A percentile compares a stretch with the other conserved stretches of the same genome.
Evolutionary conservation across 2,113 vertebrate species (phyloP).

Genomic region (Rhizomys pruinosus): DNA sequence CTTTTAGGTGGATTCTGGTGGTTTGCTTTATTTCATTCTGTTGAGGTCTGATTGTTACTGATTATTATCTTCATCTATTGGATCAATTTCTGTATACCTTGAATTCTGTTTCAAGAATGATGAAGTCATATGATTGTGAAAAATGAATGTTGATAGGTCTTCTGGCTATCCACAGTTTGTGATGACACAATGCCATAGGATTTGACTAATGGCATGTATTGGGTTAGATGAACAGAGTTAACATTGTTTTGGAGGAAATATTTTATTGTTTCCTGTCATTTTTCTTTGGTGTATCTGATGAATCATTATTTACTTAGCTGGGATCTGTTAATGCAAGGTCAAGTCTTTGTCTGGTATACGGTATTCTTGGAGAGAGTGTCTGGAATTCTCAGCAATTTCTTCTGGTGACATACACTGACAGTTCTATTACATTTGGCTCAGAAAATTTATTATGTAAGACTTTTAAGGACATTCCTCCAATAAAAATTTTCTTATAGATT

Average conservation of each 20-base stretch:
- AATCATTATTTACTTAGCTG: constrained; percentile 12
- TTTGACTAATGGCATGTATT: neutral
- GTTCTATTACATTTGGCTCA: constrained; percentile 16
- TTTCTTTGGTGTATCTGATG: constrained; percentile 22
- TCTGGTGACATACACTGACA: neutral
- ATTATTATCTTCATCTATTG: constrained; percentile 20
- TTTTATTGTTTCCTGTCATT: constrained; percentile 31
- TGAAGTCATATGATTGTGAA: constrained; percentile 3
- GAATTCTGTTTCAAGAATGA: constrained; percentile 62
- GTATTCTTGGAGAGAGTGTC: constrained; percentile 19
- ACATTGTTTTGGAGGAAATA: neutral
- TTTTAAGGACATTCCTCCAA: neutral
- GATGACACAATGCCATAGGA: neutral
- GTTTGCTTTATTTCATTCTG: neutral
- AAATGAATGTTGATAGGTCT: constrained; percentile 23
- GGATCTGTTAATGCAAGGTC: neutral
- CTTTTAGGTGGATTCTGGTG: neutral
- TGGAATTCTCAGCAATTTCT: neutral
- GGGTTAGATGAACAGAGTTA: neutral
- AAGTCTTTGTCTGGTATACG: neutral
- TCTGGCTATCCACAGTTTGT: neutral
- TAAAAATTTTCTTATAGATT: constrained; percentile 18
- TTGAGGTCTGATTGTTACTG: neutral
- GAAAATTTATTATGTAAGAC: constrained; percentile 45
- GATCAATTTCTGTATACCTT: neutral